Percentiles rank a stretch among this genome's conserved stretches.
Conservation (phyloP, 2,888 invertebrate genomes). For the Lottia gigantea region DNA sequence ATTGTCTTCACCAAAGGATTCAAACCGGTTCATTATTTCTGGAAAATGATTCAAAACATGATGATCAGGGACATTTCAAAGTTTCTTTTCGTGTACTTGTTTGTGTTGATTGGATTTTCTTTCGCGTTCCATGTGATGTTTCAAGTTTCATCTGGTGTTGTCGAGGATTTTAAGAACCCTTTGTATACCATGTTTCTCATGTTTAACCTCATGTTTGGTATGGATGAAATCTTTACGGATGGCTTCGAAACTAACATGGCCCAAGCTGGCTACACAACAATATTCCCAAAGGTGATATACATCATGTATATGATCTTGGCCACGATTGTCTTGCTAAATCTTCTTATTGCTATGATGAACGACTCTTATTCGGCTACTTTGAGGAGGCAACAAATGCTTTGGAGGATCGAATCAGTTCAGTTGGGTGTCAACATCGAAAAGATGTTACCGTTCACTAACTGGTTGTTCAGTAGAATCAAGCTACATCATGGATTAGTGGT, state of each 20-base stretch:
- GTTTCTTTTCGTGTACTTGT: constrained; percentile 61
- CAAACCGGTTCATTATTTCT: constrained; percentile 61
- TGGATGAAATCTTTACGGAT: constrained; percentile 52
- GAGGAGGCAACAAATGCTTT: constrained; percentile 50
- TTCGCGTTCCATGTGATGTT: constrained; percentile 61
- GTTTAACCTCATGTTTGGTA: constrained; percentile 66
- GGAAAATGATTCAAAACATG: constrained; percentile 63
- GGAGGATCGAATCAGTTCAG: constrained; percentile 62
- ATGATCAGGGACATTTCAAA: constrained; percentile 59
- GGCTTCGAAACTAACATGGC: constrained; percentile 42
- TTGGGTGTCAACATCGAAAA: constrained; percentile 60
- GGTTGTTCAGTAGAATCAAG: constrained; percentile 32
- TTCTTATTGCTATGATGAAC: constrained; percentile 64
- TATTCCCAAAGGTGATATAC: constrained; percentile 53
- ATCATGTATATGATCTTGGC: constrained; percentile 59
- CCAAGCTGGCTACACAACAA: constrained; percentile 36
- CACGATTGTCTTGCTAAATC: constrained; percentile 56
- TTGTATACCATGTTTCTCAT: constrained; percentile 57
- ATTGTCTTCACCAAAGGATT: constrained; percentile 64
- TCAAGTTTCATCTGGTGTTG: constrained; percentile 43
- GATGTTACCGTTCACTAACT: constrained; percentile 36
- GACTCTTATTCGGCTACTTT: constrained; percentile 57
- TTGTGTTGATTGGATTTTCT: constrained; percentile 62
- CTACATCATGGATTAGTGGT: constrained; percentile 23
- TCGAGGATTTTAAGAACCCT: constrained; percentile 40